phyloP scores from a whole-genome alignment of 2,888 invertebrate species.

The Cistogaster globosa region DNA sequence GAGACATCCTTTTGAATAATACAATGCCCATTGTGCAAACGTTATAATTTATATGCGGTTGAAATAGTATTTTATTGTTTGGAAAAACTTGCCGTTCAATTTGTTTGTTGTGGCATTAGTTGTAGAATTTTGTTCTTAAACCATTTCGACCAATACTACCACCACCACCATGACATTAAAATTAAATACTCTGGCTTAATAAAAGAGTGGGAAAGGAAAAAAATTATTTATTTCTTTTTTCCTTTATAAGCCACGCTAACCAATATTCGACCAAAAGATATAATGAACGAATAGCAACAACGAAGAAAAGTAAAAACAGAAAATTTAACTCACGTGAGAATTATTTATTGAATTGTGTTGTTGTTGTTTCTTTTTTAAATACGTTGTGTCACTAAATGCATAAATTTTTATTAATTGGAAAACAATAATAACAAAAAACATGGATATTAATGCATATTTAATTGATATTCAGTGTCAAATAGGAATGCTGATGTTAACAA shows the following conservation, averaged over 20 bases:
- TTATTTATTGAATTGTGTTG: constrained; percentile 49
- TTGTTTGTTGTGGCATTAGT: constrained; percentile 37
- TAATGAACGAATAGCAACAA: constrained; percentile 5
- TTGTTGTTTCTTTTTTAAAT: background rate
- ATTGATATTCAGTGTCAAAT: constrained; percentile 53
- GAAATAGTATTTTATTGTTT: constrained; percentile 65
- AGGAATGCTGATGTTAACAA: background rate
- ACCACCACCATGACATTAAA: constrained; percentile 45
- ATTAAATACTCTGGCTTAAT: constrained; percentile 57
- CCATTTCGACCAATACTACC: constrained; percentile 25
- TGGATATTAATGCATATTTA: constrained; percentile 30
- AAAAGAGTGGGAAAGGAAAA: constrained; percentile 49
- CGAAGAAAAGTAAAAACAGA: constrained; percentile 9
- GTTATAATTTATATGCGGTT: constrained; percentile 69
- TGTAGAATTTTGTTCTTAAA: constrained; percentile 32
- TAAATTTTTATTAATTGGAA: constrained; percentile 61
- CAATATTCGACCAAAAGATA: constrained; percentile 56
- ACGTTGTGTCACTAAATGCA: constrained; percentile 53
- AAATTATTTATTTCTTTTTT: constrained; percentile 34
- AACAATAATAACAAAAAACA: background rate
- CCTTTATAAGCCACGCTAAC: constrained; percentile 52
- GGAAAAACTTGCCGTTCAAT: constrained; percentile 51
- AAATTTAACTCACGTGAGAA: constrained; percentile 54
- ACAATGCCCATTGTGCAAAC: constrained; percentile 68
- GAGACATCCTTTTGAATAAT: constrained; percentile 62